A percentile compares a stretch with the other conserved stretches of the same genome.
phyloP scores from a whole-genome alignment of 1,140 invertebrate species.

The Liolophura sinensis region DNA sequence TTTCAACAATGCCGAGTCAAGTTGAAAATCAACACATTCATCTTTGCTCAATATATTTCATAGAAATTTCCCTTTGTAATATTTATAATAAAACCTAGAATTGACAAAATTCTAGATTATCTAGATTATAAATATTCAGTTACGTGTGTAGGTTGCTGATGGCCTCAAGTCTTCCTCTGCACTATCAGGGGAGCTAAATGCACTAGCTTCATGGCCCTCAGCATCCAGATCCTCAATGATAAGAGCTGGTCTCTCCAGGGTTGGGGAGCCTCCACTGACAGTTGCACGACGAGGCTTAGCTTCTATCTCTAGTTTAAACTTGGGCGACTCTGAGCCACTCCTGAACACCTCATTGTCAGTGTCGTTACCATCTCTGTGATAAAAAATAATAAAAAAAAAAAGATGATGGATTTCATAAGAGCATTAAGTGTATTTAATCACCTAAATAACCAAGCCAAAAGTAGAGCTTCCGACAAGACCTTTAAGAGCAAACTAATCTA shows the following conservation, averaged over 20 bases:
- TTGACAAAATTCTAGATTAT: too few species aligned
- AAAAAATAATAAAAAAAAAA: conserved; percentile 14
- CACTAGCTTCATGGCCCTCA: background rate
- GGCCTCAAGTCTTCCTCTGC: too few species aligned
- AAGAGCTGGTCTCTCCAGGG: conserved; percentile 64
- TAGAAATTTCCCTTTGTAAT: too few species aligned
- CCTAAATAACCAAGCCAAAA: background rate
- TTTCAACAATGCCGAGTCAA: too few species aligned
- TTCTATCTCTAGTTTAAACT: conserved; percentile 66
- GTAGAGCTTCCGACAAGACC: background rate
- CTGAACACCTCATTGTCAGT: conserved; percentile 54
- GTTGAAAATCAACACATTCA: too few species aligned
- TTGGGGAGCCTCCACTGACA: conserved; percentile 82
- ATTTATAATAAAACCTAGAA: too few species aligned
- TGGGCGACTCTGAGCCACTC: conserved; percentile 49
- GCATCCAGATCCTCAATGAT: conserved; percentile 46
- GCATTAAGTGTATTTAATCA: background rate
- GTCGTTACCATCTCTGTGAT: conserved; percentile 47
- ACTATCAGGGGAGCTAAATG: conserved; percentile 10
- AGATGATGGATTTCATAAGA: conserved; percentile 14
- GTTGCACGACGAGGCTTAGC: conserved; percentile 81
- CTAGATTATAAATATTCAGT: too few species aligned
- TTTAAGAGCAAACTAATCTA: background rate
- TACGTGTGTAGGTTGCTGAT: too few species aligned
- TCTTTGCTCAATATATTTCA: too few species aligned